Evolutionary conservation across 2,888 invertebrate species (phyloP).

Genomic region (Heteropelma amictum): DNA sequence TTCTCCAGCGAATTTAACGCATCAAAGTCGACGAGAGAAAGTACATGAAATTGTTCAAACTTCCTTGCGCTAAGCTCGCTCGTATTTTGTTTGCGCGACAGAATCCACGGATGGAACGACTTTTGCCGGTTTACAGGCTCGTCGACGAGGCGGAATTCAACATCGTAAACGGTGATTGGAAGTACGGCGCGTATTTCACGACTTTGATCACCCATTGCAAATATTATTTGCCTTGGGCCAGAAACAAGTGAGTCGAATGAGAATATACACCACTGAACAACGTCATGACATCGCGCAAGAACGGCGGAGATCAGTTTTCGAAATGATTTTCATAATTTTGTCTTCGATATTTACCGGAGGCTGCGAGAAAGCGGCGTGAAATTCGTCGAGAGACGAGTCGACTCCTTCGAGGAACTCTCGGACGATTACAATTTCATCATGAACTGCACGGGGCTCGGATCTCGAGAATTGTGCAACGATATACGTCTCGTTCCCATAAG

Average conservation of each 20-base stretch:
- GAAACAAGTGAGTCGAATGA: conserved; percentile 80
- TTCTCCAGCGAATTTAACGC: too few species aligned
- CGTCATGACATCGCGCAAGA: neutral
- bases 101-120: conserved; percentile 88
- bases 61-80: neutral
- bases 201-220: conserved; percentile 88
- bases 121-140: conserved; percentile 87
- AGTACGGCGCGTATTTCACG: conserved; percentile 90
- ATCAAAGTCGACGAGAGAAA: too few species aligned
- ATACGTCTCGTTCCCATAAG: conserved; percentile 87
- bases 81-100: conserved; percentile 72
- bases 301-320: too few species aligned
- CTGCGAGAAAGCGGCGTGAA: conserved; percentile 83
- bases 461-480: conserved; percentile 87
- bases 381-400: conserved; percentile 80
- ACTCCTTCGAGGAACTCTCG: conserved; percentile 82
- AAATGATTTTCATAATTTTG: too few species aligned
- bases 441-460: conserved; percentile 93
- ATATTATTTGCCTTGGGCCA: conserved; percentile 89
- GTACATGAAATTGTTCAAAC: too few species aligned
- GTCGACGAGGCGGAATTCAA: conserved; percentile 87
- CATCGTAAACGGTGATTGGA: conserved; percentile 86
- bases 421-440: conserved; percentile 85
- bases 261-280: neutral
- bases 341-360: conserved; percentile 78